Evolutionary conservation across 2,888 invertebrate genomes (phyloP).

Genomic region (Cremastinae sp.): DNA sequence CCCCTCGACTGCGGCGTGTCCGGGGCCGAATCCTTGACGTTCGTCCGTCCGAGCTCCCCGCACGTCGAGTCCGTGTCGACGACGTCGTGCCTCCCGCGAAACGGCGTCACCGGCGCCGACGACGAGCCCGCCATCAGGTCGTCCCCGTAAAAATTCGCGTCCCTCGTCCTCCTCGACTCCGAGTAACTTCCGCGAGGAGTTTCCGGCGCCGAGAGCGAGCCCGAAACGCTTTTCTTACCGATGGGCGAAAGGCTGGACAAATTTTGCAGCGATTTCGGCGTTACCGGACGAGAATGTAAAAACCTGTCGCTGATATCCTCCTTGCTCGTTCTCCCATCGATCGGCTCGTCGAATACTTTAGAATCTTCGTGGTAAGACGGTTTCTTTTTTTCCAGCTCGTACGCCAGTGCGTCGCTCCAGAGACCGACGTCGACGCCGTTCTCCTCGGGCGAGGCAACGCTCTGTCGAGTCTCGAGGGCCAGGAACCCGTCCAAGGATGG

Average conservation of each 20-base stretch:
- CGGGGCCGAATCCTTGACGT: slow-evolving; percentile 63
- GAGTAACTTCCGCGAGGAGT: slow-evolving; percentile 23
- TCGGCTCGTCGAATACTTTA: slow-evolving; percentile 57
- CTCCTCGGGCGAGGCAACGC: slow-evolving; percentile 39
- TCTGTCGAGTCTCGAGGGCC: slow-evolving; percentile 14
- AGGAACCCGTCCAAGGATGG: slow-evolving; percentile 10
- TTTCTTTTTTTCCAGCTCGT: slow-evolving; percentile 71
- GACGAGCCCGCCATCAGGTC: slow-evolving; percentile 46
- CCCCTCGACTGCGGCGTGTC: slow-evolving; percentile 70
- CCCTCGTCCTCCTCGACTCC: slow-evolving; percentile 20
- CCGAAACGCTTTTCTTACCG: neutral
- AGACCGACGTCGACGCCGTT: slow-evolving; percentile 69
- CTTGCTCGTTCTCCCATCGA: slow-evolving; percentile 53
- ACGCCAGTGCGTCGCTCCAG: slow-evolving; percentile 75
- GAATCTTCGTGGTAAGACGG: slow-evolving; percentile 64
- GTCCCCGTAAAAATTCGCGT: slow-evolving; percentile 37
- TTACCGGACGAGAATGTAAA: slow-evolving; percentile 25
- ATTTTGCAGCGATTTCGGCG: slow-evolving; percentile 33
- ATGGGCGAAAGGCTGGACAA: neutral
- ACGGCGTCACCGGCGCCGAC: slow-evolving; percentile 69
- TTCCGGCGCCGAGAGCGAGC: slow-evolving; percentile 38
- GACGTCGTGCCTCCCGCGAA: slow-evolving; percentile 25
- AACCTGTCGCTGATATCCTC: slow-evolving; percentile 62
- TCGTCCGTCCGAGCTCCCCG: slow-evolving; percentile 56
- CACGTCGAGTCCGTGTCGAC: slow-evolving; percentile 60